These are phyloP conservation scores for Thripadectes ignobilis DNA, from an alignment of 2,797 vertebrate species.

Conservation along the genomic window DNA sequence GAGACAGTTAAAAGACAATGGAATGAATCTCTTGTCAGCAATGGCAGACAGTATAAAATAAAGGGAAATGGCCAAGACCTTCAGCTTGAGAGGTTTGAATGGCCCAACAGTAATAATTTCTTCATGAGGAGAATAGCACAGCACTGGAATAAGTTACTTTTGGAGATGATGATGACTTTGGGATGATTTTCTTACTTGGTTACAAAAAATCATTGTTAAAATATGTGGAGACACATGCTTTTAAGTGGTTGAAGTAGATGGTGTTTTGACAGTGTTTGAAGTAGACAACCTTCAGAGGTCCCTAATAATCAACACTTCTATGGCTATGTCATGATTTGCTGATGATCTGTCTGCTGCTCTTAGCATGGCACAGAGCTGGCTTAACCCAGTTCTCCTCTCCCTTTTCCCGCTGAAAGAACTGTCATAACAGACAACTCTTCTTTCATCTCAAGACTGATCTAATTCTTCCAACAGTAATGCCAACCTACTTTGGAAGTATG, in stretches of 20 bases:
- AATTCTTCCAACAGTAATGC: not conserved
- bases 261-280: not conserved
- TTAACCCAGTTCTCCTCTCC: not conserved
- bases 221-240: not conserved
- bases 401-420: not conserved
- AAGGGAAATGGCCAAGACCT: not conserved
- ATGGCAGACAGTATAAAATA: not conserved
- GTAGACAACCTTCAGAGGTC: not conserved
- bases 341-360: not conserved
- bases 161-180: rapidly evolving
- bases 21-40: not conserved
- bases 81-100: not conserved
- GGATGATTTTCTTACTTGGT: not conserved
- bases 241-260: not conserved
- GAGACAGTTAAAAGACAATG: not conserved
- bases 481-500: not conserved
- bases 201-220: not conserved
- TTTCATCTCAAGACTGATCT: not conserved
- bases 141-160: not conserved
- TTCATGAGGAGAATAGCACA: not conserved
- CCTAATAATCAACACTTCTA: not conserved
- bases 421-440: not conserved
- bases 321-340: not conserved
- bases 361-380: not conserved
- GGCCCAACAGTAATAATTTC: not conserved